Evolutionary conservation across 2,113 vertebrate genomes (phyloP).

Genomic region (Planiliza haematocheilus): DNA sequence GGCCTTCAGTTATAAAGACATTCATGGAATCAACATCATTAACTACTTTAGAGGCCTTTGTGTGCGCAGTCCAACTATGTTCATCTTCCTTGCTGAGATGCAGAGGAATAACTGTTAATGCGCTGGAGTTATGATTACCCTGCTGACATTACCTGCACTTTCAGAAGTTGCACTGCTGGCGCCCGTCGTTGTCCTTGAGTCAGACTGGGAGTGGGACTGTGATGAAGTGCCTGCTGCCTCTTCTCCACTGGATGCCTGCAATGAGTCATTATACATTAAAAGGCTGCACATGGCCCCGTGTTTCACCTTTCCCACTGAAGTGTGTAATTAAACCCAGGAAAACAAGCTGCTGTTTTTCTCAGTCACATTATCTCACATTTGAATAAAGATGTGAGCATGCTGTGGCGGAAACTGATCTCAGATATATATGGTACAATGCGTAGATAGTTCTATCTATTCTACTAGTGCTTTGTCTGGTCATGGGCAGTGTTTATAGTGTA

Average conservation of each 20-base stretch:
- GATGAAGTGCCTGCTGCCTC: conserved; percentile 61
- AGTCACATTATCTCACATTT: neutral
- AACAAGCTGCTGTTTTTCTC: conserved; percentile 4
- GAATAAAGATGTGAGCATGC: neutral
- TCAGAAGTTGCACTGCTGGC: conserved; percentile 36
- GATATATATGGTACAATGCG: too few species aligned
- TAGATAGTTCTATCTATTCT: too few species aligned
- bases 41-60: neutral
- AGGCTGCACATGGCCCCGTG: neutral
- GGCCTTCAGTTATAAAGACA: neutral
- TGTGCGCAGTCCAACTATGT: neutral
- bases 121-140: neutral
- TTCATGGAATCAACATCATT: neutral
- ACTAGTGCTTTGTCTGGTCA: too few species aligned
- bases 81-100: neutral
- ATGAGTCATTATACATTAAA: neutral
- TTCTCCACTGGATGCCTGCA: conserved; percentile 63
- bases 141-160: conserved; percentile 48
- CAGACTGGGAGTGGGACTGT: conserved; percentile 55
- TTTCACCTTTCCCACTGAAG: conserved; percentile 1
- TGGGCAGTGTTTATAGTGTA: too few species aligned
- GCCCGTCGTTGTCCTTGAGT: conserved; percentile 38
- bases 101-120: neutral
- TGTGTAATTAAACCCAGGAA: conserved; percentile 21
- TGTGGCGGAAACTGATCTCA: neutral